phyloP scores from a whole-genome alignment of 2,113 vertebrate species.

The Gasterosteus nipponicus region DNA sequence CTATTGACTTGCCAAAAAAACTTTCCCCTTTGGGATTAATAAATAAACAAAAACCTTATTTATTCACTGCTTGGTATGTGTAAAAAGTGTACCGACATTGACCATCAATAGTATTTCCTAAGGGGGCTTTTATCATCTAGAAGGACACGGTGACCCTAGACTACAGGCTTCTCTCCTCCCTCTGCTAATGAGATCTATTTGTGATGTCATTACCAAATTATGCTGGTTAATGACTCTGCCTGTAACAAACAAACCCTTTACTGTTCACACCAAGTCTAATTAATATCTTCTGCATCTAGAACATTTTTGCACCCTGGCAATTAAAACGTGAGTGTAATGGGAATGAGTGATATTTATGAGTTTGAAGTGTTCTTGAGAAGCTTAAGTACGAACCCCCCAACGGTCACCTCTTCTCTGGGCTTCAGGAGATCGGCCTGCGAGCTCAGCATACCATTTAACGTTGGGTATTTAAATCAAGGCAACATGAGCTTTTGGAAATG shows the following conservation, averaged over 20 bases:
- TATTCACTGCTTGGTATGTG: background rate
- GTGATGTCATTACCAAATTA: conserved; percentile 67
- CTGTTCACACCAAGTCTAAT: conserved; percentile 67
- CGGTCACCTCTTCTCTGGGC: conserved; percentile 14
- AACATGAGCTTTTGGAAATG: conserved; percentile 2
- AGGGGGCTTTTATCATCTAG: conserved; percentile 26
- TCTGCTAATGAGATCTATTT: conserved; percentile 63
- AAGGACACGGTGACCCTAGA: conserved; percentile 53
- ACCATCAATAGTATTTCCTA: conserved; percentile 18
- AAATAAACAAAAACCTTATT: background rate
- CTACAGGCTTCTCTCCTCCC: conserved; percentile 43
- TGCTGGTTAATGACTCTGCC: conserved; percentile 63
- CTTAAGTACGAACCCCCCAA: conserved; percentile 25
- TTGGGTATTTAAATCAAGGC: background rate
- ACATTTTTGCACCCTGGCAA: conserved; percentile 38
- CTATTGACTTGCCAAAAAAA: background rate
- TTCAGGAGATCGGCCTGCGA: background rate
- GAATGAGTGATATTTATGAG: conserved; percentile 43
- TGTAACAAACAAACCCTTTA: conserved; percentile 71
- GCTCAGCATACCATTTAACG: background rate
- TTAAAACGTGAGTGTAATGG: conserved; percentile 48
- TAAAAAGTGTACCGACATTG: conserved; percentile 15
- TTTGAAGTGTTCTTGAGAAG: conserved; percentile 47
- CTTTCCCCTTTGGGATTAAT: background rate
- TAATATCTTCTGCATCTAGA: conserved; percentile 71